phyloP scores from a whole-genome alignment of 2,797 vertebrate genomes.

The Acanthiza pusilla region DNA sequence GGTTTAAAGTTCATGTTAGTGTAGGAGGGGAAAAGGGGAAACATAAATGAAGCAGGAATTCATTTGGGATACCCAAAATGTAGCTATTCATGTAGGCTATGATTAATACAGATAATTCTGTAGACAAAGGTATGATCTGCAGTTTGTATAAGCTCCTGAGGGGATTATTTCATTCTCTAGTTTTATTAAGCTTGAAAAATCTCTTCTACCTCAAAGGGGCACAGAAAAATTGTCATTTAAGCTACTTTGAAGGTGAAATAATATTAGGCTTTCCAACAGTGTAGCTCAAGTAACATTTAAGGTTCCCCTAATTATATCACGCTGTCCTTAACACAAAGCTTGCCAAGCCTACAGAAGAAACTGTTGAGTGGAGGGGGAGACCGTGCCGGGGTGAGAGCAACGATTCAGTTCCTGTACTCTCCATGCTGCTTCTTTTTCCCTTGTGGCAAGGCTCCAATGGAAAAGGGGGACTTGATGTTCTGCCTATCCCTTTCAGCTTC shows the following conservation, averaged over 20 bases:
- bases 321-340: not conserved
- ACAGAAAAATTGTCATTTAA: not conserved
- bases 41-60: not conserved
- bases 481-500: conserved; percentile 88
- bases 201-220: not conserved
- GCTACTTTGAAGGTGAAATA: conserved; percentile 11
- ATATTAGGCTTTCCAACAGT: not conserved
- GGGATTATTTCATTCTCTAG: not conserved
- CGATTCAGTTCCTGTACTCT: conserved; percentile 79
- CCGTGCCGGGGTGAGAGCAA: not conserved
- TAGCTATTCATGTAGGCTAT: not conserved
- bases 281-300: not conserved
- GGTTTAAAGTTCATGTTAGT: not conserved
- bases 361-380: not conserved
- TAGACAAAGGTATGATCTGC: not conserved
- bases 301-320: conserved; percentile 4
- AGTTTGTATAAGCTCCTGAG: not conserved
- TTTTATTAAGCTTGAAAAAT: conserved; percentile 17
- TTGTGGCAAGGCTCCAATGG: conserved; percentile 63
- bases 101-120: not conserved
- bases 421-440: conserved; percentile 81
- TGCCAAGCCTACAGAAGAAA: conserved; percentile 5
- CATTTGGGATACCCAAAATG: not conserved
- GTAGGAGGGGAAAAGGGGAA: not conserved
- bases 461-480: conserved; percentile 88